Percentiles rank a stretch among this genome's conserved stretches.
Conservation (phyloP, 2,113 vertebrate genomes). For the Numida meleagris region DNA sequence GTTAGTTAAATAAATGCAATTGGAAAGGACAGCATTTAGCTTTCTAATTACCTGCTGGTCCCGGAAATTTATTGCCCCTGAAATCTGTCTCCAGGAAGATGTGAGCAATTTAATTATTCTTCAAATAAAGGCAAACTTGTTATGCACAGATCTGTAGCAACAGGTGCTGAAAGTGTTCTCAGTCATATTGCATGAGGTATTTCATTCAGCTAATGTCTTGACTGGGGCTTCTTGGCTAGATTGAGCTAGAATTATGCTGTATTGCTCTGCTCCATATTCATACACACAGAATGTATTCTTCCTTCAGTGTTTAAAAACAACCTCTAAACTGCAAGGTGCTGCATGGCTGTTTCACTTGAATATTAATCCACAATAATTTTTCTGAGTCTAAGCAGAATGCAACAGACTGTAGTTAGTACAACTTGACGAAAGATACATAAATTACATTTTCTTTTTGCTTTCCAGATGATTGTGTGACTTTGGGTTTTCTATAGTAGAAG, state of each 20-base stretch:
- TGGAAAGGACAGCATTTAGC: conserved; percentile 22
- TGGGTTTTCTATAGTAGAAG: neutral
- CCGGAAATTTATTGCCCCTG: conserved; percentile 21
- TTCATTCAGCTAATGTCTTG: neutral
- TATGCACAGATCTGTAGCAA: neutral
- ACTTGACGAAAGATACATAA: neutral
- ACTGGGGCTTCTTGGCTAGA: neutral
- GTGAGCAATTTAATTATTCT: conserved; percentile 29
- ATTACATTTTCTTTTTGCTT: neutral
- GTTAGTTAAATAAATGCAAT: conserved; percentile 9
- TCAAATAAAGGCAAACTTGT: neutral
- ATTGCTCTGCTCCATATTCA: neutral
- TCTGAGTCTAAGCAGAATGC: neutral
- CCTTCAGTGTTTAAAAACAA: neutral
- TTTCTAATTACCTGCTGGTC: conserved; percentile 22
- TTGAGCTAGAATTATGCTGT: neutral
- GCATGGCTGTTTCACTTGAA: neutral
- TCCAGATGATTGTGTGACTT: neutral
- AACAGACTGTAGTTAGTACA: neutral
- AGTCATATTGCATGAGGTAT: neutral
- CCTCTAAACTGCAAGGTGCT: neutral
- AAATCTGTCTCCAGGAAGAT: conserved; percentile 17
- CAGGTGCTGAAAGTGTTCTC: neutral
- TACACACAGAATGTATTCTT: neutral
- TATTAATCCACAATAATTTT: neutral